Conservation (phyloP, 2,797 vertebrate genomes). For the Melanotaenia nigrans region DNA sequence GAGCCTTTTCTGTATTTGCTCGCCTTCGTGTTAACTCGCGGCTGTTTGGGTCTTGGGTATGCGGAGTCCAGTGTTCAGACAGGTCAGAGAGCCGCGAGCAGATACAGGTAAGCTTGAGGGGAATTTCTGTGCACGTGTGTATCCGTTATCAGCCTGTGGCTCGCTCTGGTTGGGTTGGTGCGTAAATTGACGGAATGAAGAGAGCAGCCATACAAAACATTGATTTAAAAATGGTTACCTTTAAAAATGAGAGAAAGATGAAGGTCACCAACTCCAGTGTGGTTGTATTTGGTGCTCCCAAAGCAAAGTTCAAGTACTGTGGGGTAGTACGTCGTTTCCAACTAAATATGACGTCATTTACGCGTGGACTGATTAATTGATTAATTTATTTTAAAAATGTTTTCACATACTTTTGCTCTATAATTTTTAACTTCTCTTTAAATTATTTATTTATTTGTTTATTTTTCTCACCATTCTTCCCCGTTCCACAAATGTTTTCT, state of each 20-base stretch:
- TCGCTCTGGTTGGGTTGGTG: not conserved
- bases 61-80: conserved; percentile 58
- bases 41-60: conserved; percentile 63
- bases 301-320: not conserved
- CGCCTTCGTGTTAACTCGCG: conserved; percentile 27
- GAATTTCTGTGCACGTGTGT: conserved; percentile 2
- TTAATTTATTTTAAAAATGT: not conserved
- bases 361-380: not conserved
- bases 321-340: not conserved
- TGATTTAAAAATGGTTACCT: not conserved
- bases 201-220: not conserved
- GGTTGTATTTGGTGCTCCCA: no score
- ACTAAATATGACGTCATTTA: not conserved
- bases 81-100: conserved; percentile 79
- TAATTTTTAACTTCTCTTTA: no score
- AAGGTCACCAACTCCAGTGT: not conserved
- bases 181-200: not conserved
- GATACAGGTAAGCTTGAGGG: conserved; percentile 78
- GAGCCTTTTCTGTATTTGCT: conserved; percentile 61
- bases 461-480: no score
- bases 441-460: no score
- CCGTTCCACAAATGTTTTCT: no score
- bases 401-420: no score
- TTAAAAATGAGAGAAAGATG: not conserved
- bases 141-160: not conserved